Evolutionary conservation across 2,797 vertebrate genomes (phyloP), one percentile per base, ranked within the genome.

Genomic region (Cirrhinus mrigala): DNA sequence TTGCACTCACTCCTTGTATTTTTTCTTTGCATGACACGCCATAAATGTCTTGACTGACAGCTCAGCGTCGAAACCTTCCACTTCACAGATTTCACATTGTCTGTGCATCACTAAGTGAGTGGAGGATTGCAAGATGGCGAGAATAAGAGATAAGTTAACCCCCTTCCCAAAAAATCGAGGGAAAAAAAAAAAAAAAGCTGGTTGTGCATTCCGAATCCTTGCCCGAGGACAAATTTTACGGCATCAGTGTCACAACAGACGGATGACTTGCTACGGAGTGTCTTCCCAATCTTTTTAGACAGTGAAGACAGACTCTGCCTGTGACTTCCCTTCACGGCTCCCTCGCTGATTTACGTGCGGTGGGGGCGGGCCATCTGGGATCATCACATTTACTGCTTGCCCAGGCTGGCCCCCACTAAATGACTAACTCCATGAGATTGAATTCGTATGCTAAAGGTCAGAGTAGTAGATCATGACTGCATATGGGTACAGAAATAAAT

Each of bases 181-280:
- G 11, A 48, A 60, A 62, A 52, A 54, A 60, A 62, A 52, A 54
- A 33, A 46, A 73, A 37, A 69, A 69, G 1, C 78, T 79, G 83
- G 85, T 86, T 85, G 54, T 33, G 54, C 70, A 87, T 84, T 46
- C 64, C 33, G 16, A 71, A 89, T 89, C 56, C 85, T 90, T 89
- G 90, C 93, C 92, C 27, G 79, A 88, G 91, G 93, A 93, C 91
- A 92, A 91, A 90, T 92, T 90, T 91, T 85, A 86, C 81, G 80
- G 90, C 92, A 91, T 94, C 93, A 92, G 50, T 83, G 82, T 87
- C 81, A 79, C 81, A 70, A 62, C 92, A 94, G 93, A 95, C 87
- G 90, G 91, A 93, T 92, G 92, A 92, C 90, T 92, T 83, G 90
- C 87, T 93, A 90, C 87, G 87, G 54, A 89, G 90, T 90, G 75